Percentiles rank a stretch among this genome's conserved stretches.
phyloP scores from a whole-genome alignment of 2,888 invertebrate species.

The Euzophera pinguis region DNA sequence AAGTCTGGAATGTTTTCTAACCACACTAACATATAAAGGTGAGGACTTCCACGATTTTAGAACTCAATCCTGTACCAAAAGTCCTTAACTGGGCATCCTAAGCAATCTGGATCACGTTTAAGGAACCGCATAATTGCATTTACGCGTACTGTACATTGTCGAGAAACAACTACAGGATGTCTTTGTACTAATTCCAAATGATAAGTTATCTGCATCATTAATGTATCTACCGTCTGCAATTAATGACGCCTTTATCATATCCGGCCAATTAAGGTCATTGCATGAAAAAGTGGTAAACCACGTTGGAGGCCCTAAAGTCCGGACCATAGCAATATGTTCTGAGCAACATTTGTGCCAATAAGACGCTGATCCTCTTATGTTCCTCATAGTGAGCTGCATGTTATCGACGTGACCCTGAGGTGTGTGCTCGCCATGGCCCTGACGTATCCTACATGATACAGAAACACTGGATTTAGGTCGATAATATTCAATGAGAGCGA shows the following conservation, averaged over 20 bases:
- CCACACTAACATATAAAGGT: constrained; percentile 11
- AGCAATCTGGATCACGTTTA: neutral
- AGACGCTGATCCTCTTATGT: constrained; percentile 20
- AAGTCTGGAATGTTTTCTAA: constrained; percentile 16
- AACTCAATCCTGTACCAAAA: constrained; percentile 16
- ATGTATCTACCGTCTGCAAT: constrained; percentile 11
- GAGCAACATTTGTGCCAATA: constrained; percentile 21
- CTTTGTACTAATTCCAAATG: neutral
- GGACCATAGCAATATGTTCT: constrained; percentile 25
- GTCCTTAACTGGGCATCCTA: constrained; percentile 8
- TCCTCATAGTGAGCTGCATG: constrained; percentile 13
- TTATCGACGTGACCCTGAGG: neutral
- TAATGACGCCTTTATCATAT: constrained; percentile 19
- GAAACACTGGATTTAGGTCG: constrained; percentile 14
- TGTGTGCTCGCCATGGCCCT: constrained; percentile 2
- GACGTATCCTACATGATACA: no score
- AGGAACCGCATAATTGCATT: neutral
- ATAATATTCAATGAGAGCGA: constrained; percentile 18
- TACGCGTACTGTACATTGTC: neutral
- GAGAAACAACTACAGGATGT: neutral
- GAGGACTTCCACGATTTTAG: constrained; percentile 17
- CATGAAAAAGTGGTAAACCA: constrained; percentile 22
- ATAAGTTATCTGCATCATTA: neutral
- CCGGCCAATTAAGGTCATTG: constrained; percentile 32
- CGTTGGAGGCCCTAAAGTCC: constrained; percentile 26